Evolutionary conservation across 2,888 invertebrate genomes (phyloP).

Genomic region (Leptopterna dolabrata): DNA sequence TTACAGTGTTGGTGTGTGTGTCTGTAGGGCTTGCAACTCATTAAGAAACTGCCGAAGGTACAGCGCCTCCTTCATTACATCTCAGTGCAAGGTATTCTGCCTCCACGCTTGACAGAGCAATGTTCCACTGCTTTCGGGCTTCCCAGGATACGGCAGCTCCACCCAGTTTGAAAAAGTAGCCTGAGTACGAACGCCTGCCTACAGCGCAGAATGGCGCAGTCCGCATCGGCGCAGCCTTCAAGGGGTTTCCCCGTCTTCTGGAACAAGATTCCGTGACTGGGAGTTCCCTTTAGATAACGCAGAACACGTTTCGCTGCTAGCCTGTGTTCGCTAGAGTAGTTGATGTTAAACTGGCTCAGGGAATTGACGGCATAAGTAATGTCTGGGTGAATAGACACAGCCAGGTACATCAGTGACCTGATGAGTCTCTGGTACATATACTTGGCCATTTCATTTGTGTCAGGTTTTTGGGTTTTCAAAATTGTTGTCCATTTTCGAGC

Average conservation of each 20-base stretch:
- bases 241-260: neutral
- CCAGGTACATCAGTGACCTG: neutral
- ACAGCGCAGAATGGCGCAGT: neutral
- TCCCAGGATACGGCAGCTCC: neutral
- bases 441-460: neutral
- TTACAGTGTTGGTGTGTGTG: too few relatives aligned
- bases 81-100: slow-evolving; percentile 22
- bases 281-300: neutral
- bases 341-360: slow-evolving; percentile 12
- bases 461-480: slow-evolving; percentile 16
- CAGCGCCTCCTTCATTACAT: neutral
- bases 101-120: neutral
- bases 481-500: slow-evolving; percentile 38
- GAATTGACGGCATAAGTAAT: too few relatives aligned
- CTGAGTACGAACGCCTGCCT: neutral
- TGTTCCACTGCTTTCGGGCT: neutral
- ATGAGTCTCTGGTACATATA: neutral
- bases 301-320: neutral
- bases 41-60: neutral
- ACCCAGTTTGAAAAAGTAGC: neutral
- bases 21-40: neutral
- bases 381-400: neutral
- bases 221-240: neutral
- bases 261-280: too few relatives aligned
- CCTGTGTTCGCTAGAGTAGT: neutral